Evolutionary conservation across 2,888 invertebrate species (phyloP).

Genomic region (Heteromyza rotundicornis): DNA sequence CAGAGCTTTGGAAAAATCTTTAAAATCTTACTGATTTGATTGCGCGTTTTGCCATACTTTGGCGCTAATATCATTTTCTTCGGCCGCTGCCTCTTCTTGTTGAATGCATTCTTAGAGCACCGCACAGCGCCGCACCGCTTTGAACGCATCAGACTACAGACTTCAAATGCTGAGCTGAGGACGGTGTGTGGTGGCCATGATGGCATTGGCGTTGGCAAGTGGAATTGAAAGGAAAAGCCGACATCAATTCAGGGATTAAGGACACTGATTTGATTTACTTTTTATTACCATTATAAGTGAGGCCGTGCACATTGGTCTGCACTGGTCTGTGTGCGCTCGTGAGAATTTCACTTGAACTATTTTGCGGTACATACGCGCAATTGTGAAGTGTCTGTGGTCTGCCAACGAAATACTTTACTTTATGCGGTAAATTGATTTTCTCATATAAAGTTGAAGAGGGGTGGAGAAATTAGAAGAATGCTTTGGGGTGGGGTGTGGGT

Average conservation of each 20-base stretch:
- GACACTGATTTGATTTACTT: slow-evolving; percentile 59
- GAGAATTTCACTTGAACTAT: too few species aligned
- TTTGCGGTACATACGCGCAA: too few species aligned
- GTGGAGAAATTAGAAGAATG: slow-evolving; percentile 35
- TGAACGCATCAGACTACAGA: not conserved
- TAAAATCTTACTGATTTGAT: not conserved
- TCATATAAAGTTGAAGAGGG: slow-evolving; percentile 39
- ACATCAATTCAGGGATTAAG: slow-evolving; percentile 56
- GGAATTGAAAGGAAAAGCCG: slow-evolving; percentile 34
- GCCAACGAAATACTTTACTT: too few species aligned
- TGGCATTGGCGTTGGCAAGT: too few species aligned
- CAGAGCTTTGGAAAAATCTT: not conserved
- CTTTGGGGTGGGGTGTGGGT: slow-evolving; percentile 7
- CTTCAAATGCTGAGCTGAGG: too few species aligned
- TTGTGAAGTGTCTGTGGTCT: too few species aligned
- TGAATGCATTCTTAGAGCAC: slow-evolving; percentile 9
- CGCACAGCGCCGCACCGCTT: not conserved
- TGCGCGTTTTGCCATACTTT: not conserved
- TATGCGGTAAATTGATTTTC: too few species aligned
- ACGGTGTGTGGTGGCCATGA: too few species aligned
- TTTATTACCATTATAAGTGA: slow-evolving; percentile 52
- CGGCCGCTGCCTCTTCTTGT: not conserved
- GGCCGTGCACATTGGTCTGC: too few species aligned
- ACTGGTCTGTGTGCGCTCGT: too few species aligned
- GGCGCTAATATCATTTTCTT: not conserved